Percentiles rank a stretch among this genome's conserved stretches.
These are phyloP conservation scores for Acanthosoma haemorrhoidale DNA, from an alignment of 2,888 invertebrate species.

Conservation along the genomic window DNA sequence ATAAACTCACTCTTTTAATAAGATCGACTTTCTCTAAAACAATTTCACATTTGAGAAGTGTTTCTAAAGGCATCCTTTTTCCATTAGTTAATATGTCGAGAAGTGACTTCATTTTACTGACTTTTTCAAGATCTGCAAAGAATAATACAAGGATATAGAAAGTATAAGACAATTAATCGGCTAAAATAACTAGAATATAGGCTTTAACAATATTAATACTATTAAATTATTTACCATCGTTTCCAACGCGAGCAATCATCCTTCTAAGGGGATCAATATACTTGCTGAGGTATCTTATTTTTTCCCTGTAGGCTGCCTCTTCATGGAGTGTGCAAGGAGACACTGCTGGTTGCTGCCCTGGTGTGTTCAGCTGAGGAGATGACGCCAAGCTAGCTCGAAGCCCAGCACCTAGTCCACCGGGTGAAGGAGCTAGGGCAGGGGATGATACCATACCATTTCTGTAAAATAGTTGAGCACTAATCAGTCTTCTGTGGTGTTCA, in stretches of 20 bases:
- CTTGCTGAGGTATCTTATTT: slow-evolving; percentile 85
- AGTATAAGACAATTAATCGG: neutral
- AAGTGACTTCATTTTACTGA: slow-evolving; percentile 91
- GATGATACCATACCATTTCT: slow-evolving; percentile 62
- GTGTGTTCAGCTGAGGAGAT: slow-evolving; percentile 76
- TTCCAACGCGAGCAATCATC: slow-evolving; percentile 83
- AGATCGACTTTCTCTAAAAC: slow-evolving; percentile 78
- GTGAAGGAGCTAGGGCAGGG: slow-evolving; percentile 63
- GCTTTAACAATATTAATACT: neutral
- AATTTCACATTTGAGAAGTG: slow-evolving; percentile 86
- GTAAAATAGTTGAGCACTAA: slow-evolving; percentile 34
- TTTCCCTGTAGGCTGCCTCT: slow-evolving; percentile 87
- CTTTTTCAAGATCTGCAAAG: slow-evolving; percentile 73
- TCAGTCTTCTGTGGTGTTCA: too few relatives aligned
- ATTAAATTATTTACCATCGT: slow-evolving; percentile 64
- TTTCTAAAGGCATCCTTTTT: slow-evolving; percentile 83
- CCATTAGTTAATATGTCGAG: slow-evolving; percentile 84
- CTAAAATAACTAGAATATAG: neutral
- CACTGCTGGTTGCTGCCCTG: slow-evolving; percentile 55
- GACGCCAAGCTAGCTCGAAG: slow-evolving; percentile 55
- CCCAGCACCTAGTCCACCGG: slow-evolving; percentile 44
- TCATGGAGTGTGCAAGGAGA: slow-evolving; percentile 67
- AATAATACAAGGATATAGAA: neutral
- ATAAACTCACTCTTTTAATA: slow-evolving; percentile 57
- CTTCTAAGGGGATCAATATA: slow-evolving; percentile 87